These are phyloP conservation scores for Mesodorylaimus sp. DNA, from an alignment of 2,888 invertebrate species.

Conservation along the genomic window DNA sequence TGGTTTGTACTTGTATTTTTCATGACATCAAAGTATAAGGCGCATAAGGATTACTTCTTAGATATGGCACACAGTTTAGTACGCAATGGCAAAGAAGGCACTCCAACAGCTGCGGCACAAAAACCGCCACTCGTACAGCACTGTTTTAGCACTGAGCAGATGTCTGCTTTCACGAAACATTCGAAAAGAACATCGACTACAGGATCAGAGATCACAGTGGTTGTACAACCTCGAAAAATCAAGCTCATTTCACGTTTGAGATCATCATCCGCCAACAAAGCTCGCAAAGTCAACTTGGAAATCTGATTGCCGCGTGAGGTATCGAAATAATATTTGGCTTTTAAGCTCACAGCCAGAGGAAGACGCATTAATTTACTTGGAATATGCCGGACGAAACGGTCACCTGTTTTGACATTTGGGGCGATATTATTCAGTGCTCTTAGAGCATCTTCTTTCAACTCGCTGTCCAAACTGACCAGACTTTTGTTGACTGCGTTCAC, in stretches of 20 bases:
- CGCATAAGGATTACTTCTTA: no score
- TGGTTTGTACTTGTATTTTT: no score
- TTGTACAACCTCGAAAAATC: not conserved
- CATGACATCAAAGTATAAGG: no score
- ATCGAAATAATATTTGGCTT: not conserved
- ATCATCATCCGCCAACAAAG: not conserved
- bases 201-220: not conserved
- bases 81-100: no score
- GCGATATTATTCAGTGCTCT: not conserved
- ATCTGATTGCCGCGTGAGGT: not conserved
- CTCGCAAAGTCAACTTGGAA: not conserved
- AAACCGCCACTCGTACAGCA: not conserved
- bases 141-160: not conserved
- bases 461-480: not conserved
- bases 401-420: not conserved
- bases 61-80: no score
- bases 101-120: not conserved
- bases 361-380: not conserved
- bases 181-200: not conserved
- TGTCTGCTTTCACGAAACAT: not conserved
- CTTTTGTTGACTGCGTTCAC: not conserved
- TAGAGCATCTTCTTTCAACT: not conserved
- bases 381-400: not conserved
- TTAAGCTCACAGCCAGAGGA: not conserved
- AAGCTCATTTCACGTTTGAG: not conserved